Evolutionary conservation across 2,797 vertebrate species (phyloP), one percentile per base, ranked within the genome.

Genomic region (Thalassophryne amazonica): DNA sequence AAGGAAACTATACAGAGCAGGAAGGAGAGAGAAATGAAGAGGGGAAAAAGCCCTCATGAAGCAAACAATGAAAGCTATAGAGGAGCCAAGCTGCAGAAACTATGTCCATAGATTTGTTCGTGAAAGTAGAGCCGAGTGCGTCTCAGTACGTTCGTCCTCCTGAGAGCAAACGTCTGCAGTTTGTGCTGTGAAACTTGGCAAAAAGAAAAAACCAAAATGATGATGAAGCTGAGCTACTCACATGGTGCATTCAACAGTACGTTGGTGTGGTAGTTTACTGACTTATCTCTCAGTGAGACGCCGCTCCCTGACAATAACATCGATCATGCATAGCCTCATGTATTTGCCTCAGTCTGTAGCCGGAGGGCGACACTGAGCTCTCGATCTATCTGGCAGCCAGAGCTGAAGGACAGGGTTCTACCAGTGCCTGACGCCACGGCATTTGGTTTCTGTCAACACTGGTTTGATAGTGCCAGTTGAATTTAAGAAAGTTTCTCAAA

Each of bases 21-120:
- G 60, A 75, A 68, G 45, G 74, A 72, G 66, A 48, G 62, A 71
- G 74, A 56, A 67, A 51, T 55, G 30, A 7, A 28, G 32, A 48
- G 64, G 61, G 18, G 29, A 65, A 69, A 74, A 81, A 70, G 30
- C 65, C 63, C 36, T 61, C 27, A 37, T 69, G 41, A 73, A 80
- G 73, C 40, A 69, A 80, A 89, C 85, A 89, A 90, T 86, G 86
- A 79, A 78, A 73, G 69, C 77, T 81, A 81, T 85, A 81, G 78
- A 90, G 62, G 62, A 83, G 48, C 69, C 65, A 78, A 69, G 72
- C 71, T 58, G 56, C 61, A 48, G 51, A 67, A 76, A 43, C 8
- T 13, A 46, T 52, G 36, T 52, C 36, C 29, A 39, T 59, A 13
- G 50, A 25, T 38, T 59, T 65, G 38, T 55, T 61, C 55, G 31